phyloP scores from a whole-genome alignment of 2,113 vertebrate species.

The Bos indicus region DNA sequence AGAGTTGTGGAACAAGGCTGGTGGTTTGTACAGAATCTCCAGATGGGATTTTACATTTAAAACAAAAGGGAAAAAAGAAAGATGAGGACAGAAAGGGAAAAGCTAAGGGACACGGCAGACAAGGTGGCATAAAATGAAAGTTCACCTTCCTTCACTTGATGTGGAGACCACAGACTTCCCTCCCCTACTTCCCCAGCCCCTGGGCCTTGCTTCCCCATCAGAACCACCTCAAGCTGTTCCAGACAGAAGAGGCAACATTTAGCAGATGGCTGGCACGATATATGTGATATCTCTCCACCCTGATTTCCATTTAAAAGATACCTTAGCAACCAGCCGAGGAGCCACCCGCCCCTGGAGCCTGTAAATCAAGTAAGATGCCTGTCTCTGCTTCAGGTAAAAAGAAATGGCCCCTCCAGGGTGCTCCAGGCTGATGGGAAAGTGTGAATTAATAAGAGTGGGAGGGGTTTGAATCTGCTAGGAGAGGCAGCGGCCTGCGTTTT shows the following conservation, averaged over 20 bases:
- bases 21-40: constrained; percentile 6
- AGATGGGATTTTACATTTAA: constrained; percentile 57
- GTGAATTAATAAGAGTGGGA: constrained; percentile 73
- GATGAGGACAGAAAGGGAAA: not conserved
- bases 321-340: constrained; percentile 68
- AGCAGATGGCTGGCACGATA: constrained; percentile 57
- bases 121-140: not conserved
- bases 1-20: not conserved
- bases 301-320: constrained; percentile 80
- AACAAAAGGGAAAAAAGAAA: not conserved
- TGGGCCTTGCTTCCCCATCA: not conserved
- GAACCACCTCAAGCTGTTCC: not conserved
- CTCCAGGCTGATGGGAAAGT: constrained; percentile 31
- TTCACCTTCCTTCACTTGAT: not conserved
- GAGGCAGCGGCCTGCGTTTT: constrained; percentile 31
- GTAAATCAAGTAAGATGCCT: constrained; percentile 73
- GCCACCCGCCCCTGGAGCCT: constrained; percentile 60
- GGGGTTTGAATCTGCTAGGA: constrained; percentile 53
- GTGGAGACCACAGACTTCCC: not conserved
- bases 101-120: not conserved
- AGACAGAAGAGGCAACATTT: constrained; percentile 57
- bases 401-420: constrained; percentile 61
- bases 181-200: not conserved
- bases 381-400: constrained; percentile 68
- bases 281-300: constrained; percentile 56